Conservation (phyloP, 2,113 vertebrate species). For the Melanocharis versteri region DNA sequence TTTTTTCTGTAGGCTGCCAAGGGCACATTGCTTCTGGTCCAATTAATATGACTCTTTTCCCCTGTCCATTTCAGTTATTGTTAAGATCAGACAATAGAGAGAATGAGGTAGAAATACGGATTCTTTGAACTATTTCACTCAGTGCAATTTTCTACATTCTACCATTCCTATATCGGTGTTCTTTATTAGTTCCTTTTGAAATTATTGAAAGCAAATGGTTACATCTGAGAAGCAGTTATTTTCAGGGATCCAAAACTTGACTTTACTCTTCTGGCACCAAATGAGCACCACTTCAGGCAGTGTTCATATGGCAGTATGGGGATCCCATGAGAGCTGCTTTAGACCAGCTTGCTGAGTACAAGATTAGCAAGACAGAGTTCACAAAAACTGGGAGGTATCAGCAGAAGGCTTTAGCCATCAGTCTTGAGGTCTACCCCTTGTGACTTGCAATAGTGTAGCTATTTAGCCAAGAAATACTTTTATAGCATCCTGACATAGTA, state of each 20-base stretch:
- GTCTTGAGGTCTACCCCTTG: neutral
- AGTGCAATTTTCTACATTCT: neutral
- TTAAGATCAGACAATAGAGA: neutral
- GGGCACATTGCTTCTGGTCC: neutral
- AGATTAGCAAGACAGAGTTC: neutral
- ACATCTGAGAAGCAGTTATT: neutral
- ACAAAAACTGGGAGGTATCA: neutral
- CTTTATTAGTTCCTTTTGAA: neutral
- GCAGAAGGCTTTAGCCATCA: neutral
- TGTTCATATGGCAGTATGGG: neutral
- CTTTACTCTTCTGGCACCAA: neutral
- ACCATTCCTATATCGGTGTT: neutral
- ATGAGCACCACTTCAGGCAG: neutral
- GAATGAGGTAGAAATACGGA: neutral
- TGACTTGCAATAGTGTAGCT: neutral
- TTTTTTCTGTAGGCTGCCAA: neutral
- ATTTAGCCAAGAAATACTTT: neutral
- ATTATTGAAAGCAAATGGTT: neutral
- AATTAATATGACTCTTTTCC: neutral
- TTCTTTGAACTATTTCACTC: neutral
- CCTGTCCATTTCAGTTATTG: neutral
- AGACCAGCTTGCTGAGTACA: neutral
- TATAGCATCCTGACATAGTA: neutral
- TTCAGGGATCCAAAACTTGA: neutral
- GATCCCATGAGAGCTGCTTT: neutral